Percentiles rank a stretch among this genome's conserved stretches.
phyloP scores from a whole-genome alignment of 2,797 vertebrate genomes.

The Chelmon rostratus region DNA sequence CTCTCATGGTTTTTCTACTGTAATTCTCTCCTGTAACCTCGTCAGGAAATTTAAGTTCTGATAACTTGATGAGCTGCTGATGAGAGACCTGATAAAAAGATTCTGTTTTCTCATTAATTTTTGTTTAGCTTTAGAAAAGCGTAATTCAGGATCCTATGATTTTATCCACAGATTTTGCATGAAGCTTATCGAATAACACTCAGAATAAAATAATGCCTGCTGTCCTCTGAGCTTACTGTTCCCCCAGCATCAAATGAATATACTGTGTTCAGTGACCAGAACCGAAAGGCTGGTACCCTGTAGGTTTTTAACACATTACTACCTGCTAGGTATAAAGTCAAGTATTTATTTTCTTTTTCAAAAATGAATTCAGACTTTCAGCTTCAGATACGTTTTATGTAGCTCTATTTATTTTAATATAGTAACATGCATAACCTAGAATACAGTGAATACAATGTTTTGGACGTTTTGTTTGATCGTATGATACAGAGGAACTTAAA shows the following conservation, averaged over 20 bases:
- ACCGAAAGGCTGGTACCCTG: conserved; percentile 1
- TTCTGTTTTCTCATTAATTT: neutral
- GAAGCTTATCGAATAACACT: conserved; percentile 7
- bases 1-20: neutral
- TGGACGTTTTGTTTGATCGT: neutral
- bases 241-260: neutral
- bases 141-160: neutral
- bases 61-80: neutral
- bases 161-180: neutral
- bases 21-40: neutral
- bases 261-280: conserved; percentile 1
- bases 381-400: neutral
- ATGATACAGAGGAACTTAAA: neutral
- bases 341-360: neutral
- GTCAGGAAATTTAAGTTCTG: neutral
- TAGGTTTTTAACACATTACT: neutral
- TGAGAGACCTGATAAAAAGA: too few species aligned
- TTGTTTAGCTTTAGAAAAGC: neutral
- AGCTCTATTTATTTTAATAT: neutral
- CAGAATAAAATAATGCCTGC: neutral
- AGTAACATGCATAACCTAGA: neutral
- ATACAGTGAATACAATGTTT: neutral
- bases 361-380: neutral
- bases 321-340: neutral
- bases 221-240: conserved; percentile 11